These are phyloP conservation scores for Chondrosia reniformis DNA, from an alignment of 37 sponge, comb jelly and placozoan species.

Conservation along the genomic window DNA sequence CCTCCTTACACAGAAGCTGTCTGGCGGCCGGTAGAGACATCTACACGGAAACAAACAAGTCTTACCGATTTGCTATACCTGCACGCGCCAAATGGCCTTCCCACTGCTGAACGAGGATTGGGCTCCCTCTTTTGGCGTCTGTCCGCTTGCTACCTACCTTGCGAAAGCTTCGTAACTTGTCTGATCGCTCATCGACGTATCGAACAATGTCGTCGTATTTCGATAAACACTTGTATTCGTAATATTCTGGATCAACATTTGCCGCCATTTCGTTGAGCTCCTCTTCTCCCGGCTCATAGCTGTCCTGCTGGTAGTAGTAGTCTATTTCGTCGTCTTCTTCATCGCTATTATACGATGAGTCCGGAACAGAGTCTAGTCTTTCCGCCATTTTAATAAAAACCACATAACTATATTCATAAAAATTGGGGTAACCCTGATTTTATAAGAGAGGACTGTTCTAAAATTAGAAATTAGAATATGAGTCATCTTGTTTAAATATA, in stretches of 20 bases:
- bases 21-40: no score
- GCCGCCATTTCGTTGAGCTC: conserved; percentile 31
- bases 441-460: not conserved
- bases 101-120: no score
- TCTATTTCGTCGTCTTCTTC: not conserved
- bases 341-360: not conserved
- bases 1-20: not conserved
- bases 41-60: no score
- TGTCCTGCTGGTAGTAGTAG: conserved; percentile 3
- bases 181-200: not conserved
- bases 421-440: not conserved
- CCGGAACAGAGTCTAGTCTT: conserved; percentile 8
- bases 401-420: not conserved
- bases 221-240: conserved; percentile 20
- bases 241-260: conserved; percentile 6
- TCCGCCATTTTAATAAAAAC: not conserved
- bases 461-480: conserved; percentile 8
- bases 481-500: conserved; percentile 1
- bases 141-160: no score
- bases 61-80: no score
- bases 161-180: no score
- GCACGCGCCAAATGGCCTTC: no score
- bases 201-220: not conserved
- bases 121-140: no score
- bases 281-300: conserved; percentile 6